Percentiles rank a stretch among this genome's conserved stretches.
Evolutionary conservation across 2,797 vertebrate genomes (phyloP).

Genomic region (Erethizon dorsatum): DNA sequence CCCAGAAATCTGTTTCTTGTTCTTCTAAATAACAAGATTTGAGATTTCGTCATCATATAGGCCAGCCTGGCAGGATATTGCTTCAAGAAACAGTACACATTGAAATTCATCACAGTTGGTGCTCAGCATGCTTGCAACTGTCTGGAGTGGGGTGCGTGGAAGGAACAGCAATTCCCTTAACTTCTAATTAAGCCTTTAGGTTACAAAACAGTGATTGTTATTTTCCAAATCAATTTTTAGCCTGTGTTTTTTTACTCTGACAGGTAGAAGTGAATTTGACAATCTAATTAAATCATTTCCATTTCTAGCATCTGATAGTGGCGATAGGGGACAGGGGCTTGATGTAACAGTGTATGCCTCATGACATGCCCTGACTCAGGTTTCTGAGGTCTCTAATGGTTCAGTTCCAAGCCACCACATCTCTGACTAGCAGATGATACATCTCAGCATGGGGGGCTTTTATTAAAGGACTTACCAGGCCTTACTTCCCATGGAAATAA

Average conservation of each 20-base stretch:
- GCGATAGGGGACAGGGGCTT: constrained; percentile 42
- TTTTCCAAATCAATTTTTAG: constrained; percentile 82
- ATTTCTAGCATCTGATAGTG: constrained; percentile 65
- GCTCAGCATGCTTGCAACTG: constrained; percentile 76
- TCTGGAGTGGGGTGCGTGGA: constrained; percentile 72
- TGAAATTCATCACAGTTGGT: constrained; percentile 85
- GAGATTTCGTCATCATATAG: constrained; percentile 84
- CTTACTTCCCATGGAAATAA: constrained; percentile 64
- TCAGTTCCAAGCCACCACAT: constrained; percentile 39
- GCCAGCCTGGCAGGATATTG: constrained; percentile 82
- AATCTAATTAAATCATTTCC: constrained; percentile 77
- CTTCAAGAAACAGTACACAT: constrained; percentile 82
- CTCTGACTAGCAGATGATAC: constrained; percentile 54
- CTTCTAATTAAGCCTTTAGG: constrained; percentile 82
- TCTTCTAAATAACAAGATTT: constrained; percentile 83
- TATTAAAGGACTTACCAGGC: constrained; percentile 15
- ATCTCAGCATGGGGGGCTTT: constrained; percentile 50
- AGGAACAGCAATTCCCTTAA: constrained; percentile 81
- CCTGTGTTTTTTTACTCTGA: constrained; percentile 66
- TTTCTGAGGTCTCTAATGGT: constrained; percentile 65
- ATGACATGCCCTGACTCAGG: constrained; percentile 7
- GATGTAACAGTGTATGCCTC: neutral
- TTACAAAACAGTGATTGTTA: constrained; percentile 82
- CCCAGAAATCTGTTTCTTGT: constrained; percentile 83
- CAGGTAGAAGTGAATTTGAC: constrained; percentile 78